Conservation (phyloP, 2,113 vertebrate species). For the Erythrolamprus reginae region DNA sequence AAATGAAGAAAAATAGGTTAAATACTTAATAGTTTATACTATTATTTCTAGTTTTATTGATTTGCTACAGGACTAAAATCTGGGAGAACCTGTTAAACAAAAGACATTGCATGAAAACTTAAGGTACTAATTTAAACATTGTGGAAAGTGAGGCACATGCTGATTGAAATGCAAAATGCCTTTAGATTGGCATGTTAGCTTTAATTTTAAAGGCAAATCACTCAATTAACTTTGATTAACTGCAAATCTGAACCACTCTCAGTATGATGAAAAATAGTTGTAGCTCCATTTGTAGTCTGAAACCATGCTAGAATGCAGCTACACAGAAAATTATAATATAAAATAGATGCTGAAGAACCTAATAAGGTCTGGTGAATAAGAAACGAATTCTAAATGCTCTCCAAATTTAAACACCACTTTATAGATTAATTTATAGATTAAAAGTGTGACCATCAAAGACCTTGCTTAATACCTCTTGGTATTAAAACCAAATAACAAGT, state of each 20-base stretch:
- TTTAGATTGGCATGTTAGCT: not conserved
- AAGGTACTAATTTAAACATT: not conserved
- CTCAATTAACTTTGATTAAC: not conserved
- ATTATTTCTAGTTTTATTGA: not conserved
- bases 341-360: not conserved
- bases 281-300: not conserved
- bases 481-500: not conserved
- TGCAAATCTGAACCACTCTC: not conserved
- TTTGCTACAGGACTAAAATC: not conserved
- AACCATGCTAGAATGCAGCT: not conserved
- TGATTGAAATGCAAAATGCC: not conserved
- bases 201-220: not conserved
- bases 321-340: not conserved
- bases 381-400: not conserved
- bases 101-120: not conserved
- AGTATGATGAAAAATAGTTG: not conserved
- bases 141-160: not conserved
- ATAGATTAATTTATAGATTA: not conserved
- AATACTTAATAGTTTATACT: not conserved
- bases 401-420: conserved; percentile 1
- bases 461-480: not conserved
- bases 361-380: not conserved
- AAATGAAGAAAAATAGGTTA: not conserved
- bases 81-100: not conserved
- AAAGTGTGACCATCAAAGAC: not conserved